Conservation (phyloP, 1,140 invertebrate species). For the Calliopsis andreniformis region DNA sequence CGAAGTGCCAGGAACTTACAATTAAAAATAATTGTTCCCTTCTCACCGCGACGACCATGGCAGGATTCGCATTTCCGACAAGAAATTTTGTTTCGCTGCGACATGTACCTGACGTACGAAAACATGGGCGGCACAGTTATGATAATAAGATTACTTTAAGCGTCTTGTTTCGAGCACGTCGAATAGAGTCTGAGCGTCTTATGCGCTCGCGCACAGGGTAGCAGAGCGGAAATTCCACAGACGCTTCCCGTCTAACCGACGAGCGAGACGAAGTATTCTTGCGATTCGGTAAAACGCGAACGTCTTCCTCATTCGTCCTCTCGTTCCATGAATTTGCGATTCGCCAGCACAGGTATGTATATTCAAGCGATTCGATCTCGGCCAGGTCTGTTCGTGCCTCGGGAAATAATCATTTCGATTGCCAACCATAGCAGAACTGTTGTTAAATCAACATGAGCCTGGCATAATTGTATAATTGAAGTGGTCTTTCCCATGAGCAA, state of each 20-base stretch:
- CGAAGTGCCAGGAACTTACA: neutral
- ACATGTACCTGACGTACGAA: neutral
- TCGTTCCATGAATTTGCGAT: constrained; percentile 2
- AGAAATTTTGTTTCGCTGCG: neutral
- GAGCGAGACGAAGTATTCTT: neutral
- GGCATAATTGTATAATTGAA: constrained; percentile 9
- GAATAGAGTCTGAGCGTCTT: constrained; percentile 2
- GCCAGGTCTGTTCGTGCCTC: neutral
- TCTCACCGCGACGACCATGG: neutral
- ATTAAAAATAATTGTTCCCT: constrained; percentile 40
- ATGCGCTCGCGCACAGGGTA: neutral
- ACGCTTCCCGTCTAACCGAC: neutral
- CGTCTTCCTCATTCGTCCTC: neutral
- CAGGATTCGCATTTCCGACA: neutral
- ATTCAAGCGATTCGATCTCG: constrained; percentile 30
- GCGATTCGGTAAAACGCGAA: neutral
- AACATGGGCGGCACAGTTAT: neutral
- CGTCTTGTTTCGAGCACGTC: constrained; percentile 17
- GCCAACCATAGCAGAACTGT: constrained; percentile 5
- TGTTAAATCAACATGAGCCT: neutral
- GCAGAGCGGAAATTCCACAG: neutral
- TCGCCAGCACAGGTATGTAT: neutral
- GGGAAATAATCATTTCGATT: constrained; percentile 30
- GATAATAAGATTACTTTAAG: constrained; percentile 32
- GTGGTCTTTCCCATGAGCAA: neutral